phyloP scores from a whole-genome alignment of 92 coral and sea anemone genomes.

The Blastomussa wellsi region DNA sequence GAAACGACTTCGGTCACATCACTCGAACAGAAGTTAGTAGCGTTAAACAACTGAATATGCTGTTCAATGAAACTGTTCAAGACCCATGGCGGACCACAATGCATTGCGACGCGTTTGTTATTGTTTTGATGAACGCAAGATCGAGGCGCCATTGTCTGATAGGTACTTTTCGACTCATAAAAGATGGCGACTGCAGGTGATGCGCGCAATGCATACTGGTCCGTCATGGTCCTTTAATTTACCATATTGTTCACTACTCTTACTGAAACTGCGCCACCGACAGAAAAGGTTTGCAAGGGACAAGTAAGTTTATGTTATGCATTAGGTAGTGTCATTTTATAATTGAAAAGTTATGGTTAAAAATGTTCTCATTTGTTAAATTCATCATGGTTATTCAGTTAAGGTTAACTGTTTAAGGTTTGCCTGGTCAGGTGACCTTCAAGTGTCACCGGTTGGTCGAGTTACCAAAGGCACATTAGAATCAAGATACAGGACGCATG shows the following conservation, averaged over 20 bases:
- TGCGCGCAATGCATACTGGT: too few relatives aligned
- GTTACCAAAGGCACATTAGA: background rate
- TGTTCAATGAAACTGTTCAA: background rate
- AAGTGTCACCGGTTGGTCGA: background rate
- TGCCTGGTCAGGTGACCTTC: background rate
- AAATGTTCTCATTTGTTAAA: background rate
- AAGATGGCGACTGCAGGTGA: too few relatives aligned
- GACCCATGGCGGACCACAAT: too few relatives aligned
- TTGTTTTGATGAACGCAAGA: too few relatives aligned
- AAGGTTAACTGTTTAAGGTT: background rate
- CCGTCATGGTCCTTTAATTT: too few relatives aligned
- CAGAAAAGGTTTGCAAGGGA: background rate
- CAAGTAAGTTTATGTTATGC: background rate
- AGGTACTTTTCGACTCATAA: too few relatives aligned
- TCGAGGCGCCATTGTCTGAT: too few relatives aligned
- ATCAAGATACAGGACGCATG: conserved; percentile 3
- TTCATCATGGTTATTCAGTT: background rate
- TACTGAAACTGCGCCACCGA: background rate
- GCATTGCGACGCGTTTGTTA: too few relatives aligned
- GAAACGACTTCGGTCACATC: background rate
- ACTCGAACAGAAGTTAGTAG: background rate
- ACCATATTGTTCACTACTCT: too few relatives aligned
- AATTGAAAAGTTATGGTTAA: background rate
- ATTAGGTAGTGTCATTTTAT: background rate
- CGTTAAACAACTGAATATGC: background rate